Evolutionary conservation across 2,113 vertebrate species (phyloP).

Genomic region (Mus musculus): DNA sequence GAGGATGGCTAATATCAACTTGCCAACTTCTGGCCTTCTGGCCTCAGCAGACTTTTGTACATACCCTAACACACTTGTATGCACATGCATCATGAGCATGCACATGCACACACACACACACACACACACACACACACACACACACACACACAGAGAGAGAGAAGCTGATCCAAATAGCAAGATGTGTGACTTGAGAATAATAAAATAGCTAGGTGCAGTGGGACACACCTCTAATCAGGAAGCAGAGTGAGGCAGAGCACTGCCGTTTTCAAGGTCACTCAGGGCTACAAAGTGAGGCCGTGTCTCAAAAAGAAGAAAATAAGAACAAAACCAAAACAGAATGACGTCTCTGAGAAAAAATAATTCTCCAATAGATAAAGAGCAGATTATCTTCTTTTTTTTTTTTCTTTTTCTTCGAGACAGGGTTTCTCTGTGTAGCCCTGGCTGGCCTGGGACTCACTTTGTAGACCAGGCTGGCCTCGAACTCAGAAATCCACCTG

Average conservation of each 20-base stretch:
- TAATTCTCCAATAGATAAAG: background rate
- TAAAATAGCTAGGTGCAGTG: background rate
- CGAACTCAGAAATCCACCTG: too few species aligned
- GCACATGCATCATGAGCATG: background rate
- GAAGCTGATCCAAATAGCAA: background rate
- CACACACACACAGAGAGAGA: background rate
- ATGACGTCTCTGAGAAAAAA: background rate
- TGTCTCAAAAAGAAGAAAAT: background rate
- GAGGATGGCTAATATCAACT: too few species aligned
- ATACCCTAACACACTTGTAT: background rate
- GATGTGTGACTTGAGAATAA: conserved; percentile 36
- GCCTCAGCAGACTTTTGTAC: background rate
- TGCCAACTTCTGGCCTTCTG: too few species aligned
- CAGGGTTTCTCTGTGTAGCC: too few species aligned
- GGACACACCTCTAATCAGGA: background rate
- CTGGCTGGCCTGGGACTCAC: too few species aligned
- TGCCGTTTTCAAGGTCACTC: background rate
- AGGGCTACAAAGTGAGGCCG: background rate
- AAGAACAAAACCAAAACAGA: background rate
- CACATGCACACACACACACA: background rate
- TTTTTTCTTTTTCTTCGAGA: too few species aligned
- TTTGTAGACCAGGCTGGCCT: too few species aligned
- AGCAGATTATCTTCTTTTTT: conserved; percentile 14
- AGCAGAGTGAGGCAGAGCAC: background rate
- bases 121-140: background rate